These are phyloP conservation scores for Arenaria interpres DNA, from an alignment of 2,113 vertebrate genomes.

Conservation along the genomic window DNA sequence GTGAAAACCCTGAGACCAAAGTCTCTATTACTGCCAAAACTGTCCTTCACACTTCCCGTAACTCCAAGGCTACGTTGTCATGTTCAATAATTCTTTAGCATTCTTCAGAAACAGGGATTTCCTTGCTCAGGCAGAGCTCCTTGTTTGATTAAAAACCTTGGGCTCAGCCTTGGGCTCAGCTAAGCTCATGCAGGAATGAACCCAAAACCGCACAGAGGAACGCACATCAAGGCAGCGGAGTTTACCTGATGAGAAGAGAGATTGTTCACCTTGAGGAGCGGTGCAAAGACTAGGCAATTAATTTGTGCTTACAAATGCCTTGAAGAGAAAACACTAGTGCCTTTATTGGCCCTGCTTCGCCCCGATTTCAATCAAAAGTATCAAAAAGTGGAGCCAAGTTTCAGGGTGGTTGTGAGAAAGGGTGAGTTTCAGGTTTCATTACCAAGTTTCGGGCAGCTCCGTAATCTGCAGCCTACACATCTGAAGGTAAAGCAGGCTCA, in stretches of 20 bases:
- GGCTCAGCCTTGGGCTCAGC: neutral
- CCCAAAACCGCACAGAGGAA: neutral
- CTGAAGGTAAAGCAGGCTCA: neutral
- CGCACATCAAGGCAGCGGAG: rapidly evolving
- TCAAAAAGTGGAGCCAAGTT: neutral
- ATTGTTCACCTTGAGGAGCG: neutral
- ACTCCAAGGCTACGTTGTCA: neutral
- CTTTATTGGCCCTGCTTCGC: neutral
- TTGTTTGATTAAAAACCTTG: neutral
- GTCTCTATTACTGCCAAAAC: neutral
- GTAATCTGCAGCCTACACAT: neutral
- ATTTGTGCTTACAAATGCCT: neutral
- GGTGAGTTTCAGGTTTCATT: neutral
- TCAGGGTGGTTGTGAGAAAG: neutral
- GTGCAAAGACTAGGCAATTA: neutral
- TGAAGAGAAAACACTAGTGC: neutral
- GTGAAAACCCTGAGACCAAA: neutral
- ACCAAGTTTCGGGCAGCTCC: neutral
- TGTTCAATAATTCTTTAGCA: neutral
- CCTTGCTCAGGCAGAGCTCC: neutral
- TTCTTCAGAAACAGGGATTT: neutral
- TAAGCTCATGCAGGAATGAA: neutral
- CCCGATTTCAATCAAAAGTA: neutral
- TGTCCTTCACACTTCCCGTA: neutral
- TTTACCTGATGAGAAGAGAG: neutral